These are phyloP conservation scores for Eulimnadia texana DNA, from an alignment of 1,140 invertebrate genomes.

Conservation along the genomic window DNA sequence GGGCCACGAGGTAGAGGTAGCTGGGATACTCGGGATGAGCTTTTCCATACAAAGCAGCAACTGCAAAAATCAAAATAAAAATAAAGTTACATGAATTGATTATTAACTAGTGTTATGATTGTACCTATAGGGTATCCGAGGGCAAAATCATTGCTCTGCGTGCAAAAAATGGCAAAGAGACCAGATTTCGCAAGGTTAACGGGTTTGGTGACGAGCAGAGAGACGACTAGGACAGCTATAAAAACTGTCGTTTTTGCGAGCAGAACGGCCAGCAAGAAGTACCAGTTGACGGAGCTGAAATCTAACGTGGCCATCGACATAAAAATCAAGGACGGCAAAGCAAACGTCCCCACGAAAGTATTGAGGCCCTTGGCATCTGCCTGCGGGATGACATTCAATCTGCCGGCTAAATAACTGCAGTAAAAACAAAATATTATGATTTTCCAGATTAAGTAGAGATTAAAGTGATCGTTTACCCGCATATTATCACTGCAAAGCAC, in stretches of 20 bases:
- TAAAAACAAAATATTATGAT: conserved; percentile 24
- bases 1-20: conserved; percentile 86
- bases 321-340: conserved; percentile 82
- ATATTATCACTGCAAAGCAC: conserved; percentile 80
- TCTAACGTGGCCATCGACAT: conserved; percentile 72
- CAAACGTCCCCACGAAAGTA: conserved; percentile 85
- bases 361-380: conserved; percentile 79
- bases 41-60: conserved; percentile 37
- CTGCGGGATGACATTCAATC: conserved; percentile 65
- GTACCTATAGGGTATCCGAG: conserved; percentile 90
- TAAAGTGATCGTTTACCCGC: conserved; percentile 49
- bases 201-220: conserved; percentile 60
- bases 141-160: conserved; percentile 96
- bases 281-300: conserved; percentile 71
- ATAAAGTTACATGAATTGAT: no score
- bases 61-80: conserved; percentile 25
- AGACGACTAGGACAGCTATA: conserved; percentile 59
- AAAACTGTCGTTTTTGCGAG: conserved; percentile 77
- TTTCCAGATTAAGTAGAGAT: background rate
- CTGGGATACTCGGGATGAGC: conserved; percentile 76
- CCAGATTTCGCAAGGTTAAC: conserved; percentile 69
- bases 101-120: conserved; percentile 28
- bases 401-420: conserved; percentile 73
- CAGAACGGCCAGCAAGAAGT: conserved; percentile 68
- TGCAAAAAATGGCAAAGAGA: conserved; percentile 86